Evolutionary conservation across 1,140 invertebrate species (phyloP), one percentile per base, ranked within the genome.

Genomic region (Theocolax elegans): DNA sequence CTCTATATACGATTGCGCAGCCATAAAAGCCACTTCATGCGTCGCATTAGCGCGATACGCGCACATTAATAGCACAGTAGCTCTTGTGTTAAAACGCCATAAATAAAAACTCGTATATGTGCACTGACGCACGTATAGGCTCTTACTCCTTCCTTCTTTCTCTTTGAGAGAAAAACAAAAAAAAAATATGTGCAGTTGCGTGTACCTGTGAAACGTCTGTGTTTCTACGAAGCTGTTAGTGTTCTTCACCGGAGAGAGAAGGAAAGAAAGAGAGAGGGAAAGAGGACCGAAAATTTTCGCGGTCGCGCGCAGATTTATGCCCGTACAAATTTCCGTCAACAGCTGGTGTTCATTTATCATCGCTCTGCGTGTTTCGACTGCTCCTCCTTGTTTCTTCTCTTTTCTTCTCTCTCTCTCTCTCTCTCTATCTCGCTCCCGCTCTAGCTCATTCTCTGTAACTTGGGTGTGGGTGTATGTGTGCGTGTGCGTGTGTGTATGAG

Each of bases 321-420:
- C 13, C 58, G 58, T 69, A 69, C 67, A 69, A 69, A 69, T 69
- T 69, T 54, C 67, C 67, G 67, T 69, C 67, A 60, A 51, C 54
- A 66, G 69, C 69, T 66, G 69, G 13, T 66, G 62, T 70, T 54
- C 60, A 58, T 69, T 54, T 58, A 70, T 70, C 66, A 67, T 67
- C 40, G 49, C 63, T 51, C 27, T 12, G 27, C 62, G 56, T 12
- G 35, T n/a, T n/a, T n/a, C n/a, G n/a, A n/a, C n/a, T n/a, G n/a
- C 53, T 38, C 13, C 19, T 53, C 44, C 25, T 35, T 2, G 0
- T 19, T 38, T 9, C 19, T 53, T 27, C 25, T 35, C 2, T 1
- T 19, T 23, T 6, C 23, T 25, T 29, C 27, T 2, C 10, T 7
- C 29, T 27, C 25, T 1, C 15, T 29, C 31, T 58, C n/a, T 29